Base-by-base conservation (phyloP, 2,888 invertebrate species). In the Matsumyia berberina region DNA sequence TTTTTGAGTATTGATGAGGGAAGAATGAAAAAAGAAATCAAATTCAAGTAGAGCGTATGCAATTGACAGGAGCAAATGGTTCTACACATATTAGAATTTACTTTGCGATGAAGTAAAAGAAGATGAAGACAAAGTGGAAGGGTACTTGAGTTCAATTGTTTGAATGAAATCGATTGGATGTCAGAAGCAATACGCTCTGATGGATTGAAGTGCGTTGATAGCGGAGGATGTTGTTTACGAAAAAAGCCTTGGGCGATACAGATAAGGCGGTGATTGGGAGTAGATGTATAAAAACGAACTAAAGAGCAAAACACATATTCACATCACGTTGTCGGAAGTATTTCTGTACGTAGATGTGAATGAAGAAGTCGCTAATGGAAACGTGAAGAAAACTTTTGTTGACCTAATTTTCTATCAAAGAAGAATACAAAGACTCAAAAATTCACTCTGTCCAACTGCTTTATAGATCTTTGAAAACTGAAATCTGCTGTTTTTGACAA, bases 71-170 rank as follows among this genome's bases (percentile, higher is more conserved):
- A 31, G 2, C 12, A 19, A 46, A 11, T 46, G 19, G 19, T 46
- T 4, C 9, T 46, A 46, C 46, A 46, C 46, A 46, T 46, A 46
- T 24, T 19, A 24, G 8, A 46, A 46, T 11, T 24, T 46, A 5
- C 5, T 46, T 24, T 46, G 1, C 11, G 8, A 46, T 24, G 24
- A 24, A 24, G 24, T 4, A 19, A 46, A 46, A 46, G 8, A 9
- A n/a, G 4, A 29, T 8, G 9, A n/a, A 31, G 3, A 51, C 29
- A n/a, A 51, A 51, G 6, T 29, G 31, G 7, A 44, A 51, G 6
- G n/a, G 5, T 31, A 31, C 53, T 31, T 31, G 31, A 31, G 53
- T 9, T 53, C 8, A 53, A 53, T 53, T 53, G 53, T 15, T 53
- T 53, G 29, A n/a, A 53, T 8, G 31, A 4, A 12, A 51, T 51